Conservation (phyloP, 2,888 invertebrate genomes). For the Leptinotarsa juncta region DNA sequence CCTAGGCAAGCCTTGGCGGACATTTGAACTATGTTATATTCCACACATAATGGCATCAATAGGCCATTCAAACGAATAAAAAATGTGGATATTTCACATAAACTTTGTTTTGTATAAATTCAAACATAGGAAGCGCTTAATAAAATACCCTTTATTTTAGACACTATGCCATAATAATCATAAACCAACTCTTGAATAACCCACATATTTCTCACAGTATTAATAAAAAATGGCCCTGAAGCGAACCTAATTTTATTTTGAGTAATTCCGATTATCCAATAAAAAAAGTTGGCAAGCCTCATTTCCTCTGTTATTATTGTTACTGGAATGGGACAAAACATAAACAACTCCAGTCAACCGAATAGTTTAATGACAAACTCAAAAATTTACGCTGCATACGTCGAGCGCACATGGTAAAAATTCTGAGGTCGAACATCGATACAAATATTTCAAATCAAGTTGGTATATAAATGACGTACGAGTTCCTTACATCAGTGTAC, state of each 20-base stretch:
- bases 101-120: too few relatives aligned
- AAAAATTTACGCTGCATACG: not conserved
- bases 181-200: not conserved
- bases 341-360: not conserved
- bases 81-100: too few relatives aligned
- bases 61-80: too few relatives aligned
- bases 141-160: too few relatives aligned
- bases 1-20: too few relatives aligned
- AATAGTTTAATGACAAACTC: not conserved
- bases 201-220: not conserved
- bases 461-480: constrained; percentile 8
- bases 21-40: too few relatives aligned
- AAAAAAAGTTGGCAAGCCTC: constrained; percentile 1
- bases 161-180: not conserved
- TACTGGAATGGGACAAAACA: not conserved
- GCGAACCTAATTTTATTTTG: not conserved
- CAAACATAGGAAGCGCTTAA: too few relatives aligned
- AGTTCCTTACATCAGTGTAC: constrained; percentile 5
- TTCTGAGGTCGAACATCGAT: constrained; percentile 7
- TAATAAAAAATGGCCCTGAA: constrained; percentile 1
- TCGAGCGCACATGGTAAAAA: not conserved
- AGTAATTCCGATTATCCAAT: not conserved
- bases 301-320: not conserved
- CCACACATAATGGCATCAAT: too few relatives aligned
- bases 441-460: constrained; percentile 1